Conservation (phyloP, 2,113 vertebrate species). For the Etheostoma cragini region DNA sequence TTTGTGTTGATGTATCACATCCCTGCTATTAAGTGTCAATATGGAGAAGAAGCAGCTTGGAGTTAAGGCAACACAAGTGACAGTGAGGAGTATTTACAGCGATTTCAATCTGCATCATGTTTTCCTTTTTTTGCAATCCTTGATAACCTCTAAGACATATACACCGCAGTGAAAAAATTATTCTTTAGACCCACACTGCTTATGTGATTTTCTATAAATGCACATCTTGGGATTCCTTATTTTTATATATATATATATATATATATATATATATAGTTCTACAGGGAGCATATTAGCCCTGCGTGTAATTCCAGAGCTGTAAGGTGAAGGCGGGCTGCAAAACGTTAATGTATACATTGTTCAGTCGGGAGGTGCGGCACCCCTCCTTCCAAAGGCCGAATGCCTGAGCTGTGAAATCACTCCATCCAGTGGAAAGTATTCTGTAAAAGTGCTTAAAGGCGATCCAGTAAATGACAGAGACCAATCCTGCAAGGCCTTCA, state of each 20-base stretch:
- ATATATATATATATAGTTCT: conserved; percentile 8
- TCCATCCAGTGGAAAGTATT: conserved; percentile 65
- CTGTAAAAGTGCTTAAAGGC: conserved; percentile 60
- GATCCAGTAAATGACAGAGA: conserved; percentile 51
- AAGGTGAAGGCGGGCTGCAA: conserved; percentile 5
- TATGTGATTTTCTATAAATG: background rate
- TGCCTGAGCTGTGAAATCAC: conserved; percentile 64
- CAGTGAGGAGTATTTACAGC: background rate
- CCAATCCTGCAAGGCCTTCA: conserved; percentile 26
- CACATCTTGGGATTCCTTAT: background rate
- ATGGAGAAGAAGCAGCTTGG: background rate
- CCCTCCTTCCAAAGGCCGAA: conserved; percentile 38
- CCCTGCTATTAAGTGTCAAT: conserved; percentile 24
- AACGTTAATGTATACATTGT: conserved; percentile 56
- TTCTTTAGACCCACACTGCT: background rate
- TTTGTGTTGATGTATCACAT: conserved; percentile 25
- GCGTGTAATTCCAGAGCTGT: conserved; percentile 6
- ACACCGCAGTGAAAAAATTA: background rate
- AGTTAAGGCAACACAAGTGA: conserved; percentile 2
- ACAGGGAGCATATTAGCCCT: conserved; percentile 3
- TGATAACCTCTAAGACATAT: background rate
- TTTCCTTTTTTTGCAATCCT: background rate
- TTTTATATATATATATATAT: too few relatives aligned
- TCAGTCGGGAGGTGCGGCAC: conserved; percentile 27
- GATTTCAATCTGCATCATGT: background rate